Conservation (phyloP, 2,888 invertebrate genomes). For the Noctua pronuba region DNA sequence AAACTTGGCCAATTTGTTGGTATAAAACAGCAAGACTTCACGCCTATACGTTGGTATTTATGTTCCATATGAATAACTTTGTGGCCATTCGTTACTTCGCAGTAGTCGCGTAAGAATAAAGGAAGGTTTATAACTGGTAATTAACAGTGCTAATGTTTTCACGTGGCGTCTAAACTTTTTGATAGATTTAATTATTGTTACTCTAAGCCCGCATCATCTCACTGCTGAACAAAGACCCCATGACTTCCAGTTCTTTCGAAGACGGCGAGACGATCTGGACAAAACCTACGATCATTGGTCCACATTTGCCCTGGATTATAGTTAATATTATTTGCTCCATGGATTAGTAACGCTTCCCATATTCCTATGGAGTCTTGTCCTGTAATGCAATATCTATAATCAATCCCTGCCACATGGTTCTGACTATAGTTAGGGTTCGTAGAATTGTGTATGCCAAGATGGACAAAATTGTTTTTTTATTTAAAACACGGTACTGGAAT, state of each 20-base stretch:
- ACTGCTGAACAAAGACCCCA: neutral
- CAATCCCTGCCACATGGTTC: conserved; percentile 41
- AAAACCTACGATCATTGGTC: neutral
- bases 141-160: conserved; percentile 4
- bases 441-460: conserved; percentile 14
- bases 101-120: conserved; percentile 11
- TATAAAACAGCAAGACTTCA: conserved; percentile 15
- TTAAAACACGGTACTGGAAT: neutral
- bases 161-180: neutral
- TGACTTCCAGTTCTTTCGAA: neutral
- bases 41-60: conserved; percentile 5
- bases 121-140: conserved; percentile 25
- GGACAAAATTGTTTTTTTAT: neutral
- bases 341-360: conserved; percentile 12
- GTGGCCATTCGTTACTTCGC: conserved; percentile 31
- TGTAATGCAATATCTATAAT: conserved; percentile 22
- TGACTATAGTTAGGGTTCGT: conserved; percentile 23
- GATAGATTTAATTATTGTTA: conserved; percentile 1
- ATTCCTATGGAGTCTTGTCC: conserved; percentile 1
- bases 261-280: neutral
- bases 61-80: conserved; percentile 38
- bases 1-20: conserved; percentile 31
- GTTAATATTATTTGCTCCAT: neutral
- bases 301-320: neutral
- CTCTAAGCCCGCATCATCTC: neutral